These are phyloP conservation scores for Leptopilina myrica DNA, from an alignment of 2,888 invertebrate genomes.

Conservation along the genomic window DNA sequence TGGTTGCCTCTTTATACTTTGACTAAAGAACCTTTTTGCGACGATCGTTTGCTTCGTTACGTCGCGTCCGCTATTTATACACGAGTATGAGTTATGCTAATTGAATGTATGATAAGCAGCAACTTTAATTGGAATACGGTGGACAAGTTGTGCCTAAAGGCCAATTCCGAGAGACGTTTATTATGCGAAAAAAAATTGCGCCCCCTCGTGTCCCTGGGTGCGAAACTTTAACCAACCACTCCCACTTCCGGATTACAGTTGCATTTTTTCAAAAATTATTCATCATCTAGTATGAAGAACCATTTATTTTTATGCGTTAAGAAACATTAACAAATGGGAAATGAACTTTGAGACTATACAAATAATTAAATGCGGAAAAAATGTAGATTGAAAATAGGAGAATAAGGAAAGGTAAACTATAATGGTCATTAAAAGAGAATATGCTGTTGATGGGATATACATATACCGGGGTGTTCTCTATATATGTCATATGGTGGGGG, in stretches of 20 bases:
- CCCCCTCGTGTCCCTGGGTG: slow-evolving; percentile 18
- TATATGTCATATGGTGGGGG: neutral
- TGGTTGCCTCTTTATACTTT: slow-evolving; percentile 30
- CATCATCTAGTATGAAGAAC: no score
- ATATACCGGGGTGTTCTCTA: neutral
- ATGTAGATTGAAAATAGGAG: no score
- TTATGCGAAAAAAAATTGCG: slow-evolving; percentile 19
- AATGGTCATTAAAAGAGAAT: neutral
- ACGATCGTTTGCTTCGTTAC: slow-evolving; percentile 23
- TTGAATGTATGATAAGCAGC: slow-evolving; percentile 39
- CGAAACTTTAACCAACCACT: neutral
- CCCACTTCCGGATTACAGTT: slow-evolving; percentile 4
- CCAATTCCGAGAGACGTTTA: slow-evolving; percentile 33
- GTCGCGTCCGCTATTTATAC: slow-evolving; percentile 2
- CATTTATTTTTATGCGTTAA: no score
- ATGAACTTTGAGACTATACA: no score
- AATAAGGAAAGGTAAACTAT: no score
- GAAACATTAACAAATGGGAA: no score
- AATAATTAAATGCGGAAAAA: no score
- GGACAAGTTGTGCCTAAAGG: slow-evolving; percentile 25
- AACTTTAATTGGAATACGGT: slow-evolving; percentile 38
- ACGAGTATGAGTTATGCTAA: slow-evolving; percentile 37
- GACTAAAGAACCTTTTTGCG: slow-evolving; percentile 39
- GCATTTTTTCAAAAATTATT: neutral
- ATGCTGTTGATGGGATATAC: neutral